A percentile compares a stretch with the other conserved stretches of the same genome.
Conservation (phyloP, 2,113 vertebrate genomes). For the Thamnaconus septentrionalis region DNA sequence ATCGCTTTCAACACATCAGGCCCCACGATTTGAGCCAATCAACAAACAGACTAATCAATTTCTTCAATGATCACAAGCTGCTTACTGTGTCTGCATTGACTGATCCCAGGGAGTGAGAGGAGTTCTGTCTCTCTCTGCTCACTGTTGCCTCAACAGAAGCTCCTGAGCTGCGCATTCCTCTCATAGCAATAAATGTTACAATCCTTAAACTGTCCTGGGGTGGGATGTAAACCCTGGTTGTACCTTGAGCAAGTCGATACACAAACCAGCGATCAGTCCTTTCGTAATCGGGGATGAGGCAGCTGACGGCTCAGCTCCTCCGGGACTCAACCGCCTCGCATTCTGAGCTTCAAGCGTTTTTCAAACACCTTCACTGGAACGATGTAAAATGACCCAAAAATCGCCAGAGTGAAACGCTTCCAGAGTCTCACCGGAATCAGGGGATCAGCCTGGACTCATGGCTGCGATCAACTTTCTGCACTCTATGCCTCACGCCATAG, state of each 20-base stretch:
- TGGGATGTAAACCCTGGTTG: slow-evolving; percentile 32
- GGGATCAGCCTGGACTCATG: no score
- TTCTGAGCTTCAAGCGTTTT: background rate
- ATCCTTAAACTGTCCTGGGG: slow-evolving; percentile 30
- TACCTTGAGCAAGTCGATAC: slow-evolving; percentile 56
- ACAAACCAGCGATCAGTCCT: slow-evolving; percentile 27
- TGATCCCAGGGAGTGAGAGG: slow-evolving; percentile 6
- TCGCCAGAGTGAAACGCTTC: no score
- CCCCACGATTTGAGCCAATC: no score
- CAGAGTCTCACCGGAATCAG: no score
- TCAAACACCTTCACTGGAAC: background rate
- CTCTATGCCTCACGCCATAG: no score
- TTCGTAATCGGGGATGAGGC: background rate
- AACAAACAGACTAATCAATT: background rate
- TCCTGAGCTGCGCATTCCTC: slow-evolving; percentile 65
- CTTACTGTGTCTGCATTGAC: background rate
- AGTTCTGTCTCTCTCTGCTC: slow-evolving; percentile 10
- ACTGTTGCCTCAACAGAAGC: slow-evolving; percentile 44
- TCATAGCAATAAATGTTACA: slow-evolving; percentile 69
- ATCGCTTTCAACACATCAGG: no score
- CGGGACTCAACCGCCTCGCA: background rate
- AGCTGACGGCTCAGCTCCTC: background rate
- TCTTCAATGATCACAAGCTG: no score
- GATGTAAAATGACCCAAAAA: background rate
- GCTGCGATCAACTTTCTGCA: no score